Percentiles rank a stretch among this genome's conserved stretches.
Evolutionary conservation across 2,113 vertebrate species (phyloP).

Genomic region (Saguinus imperator): DNA sequence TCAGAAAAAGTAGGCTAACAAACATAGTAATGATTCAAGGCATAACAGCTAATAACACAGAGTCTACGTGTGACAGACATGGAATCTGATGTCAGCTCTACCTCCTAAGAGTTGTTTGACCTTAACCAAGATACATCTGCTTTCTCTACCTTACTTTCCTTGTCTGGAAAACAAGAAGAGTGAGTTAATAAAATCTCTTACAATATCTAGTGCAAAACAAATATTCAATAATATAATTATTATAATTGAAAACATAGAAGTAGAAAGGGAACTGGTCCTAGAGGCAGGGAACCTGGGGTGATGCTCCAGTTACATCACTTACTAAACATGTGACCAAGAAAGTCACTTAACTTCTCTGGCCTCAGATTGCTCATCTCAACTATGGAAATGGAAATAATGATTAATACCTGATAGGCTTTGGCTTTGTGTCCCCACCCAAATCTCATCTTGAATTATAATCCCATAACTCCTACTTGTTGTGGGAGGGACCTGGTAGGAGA

Average conservation of each 20-base stretch:
- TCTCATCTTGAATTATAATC: no score
- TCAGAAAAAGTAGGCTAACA: not conserved
- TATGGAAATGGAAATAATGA: not conserved
- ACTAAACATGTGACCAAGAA: not conserved
- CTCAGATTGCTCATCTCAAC: not conserved
- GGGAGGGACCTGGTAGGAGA: no score
- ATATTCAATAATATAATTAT: not conserved
- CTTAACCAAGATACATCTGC: not conserved
- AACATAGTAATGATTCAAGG: constrained; percentile 20
- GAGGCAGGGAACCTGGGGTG: not conserved
- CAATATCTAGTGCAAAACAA: not conserved
- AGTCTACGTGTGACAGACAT: not conserved
- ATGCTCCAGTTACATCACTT: not conserved
- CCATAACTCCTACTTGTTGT: no score
- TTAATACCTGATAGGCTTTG: not conserved
- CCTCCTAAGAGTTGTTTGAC: not conserved
- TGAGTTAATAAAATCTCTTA: not conserved
- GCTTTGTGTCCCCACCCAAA: no score
- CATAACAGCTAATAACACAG: not conserved
- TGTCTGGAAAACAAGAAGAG: not conserved
- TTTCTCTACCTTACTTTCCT: not conserved
- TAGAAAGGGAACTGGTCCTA: not conserved
- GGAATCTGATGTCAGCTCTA: not conserved
- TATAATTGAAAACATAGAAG: not conserved
- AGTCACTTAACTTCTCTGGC: not conserved